These are phyloP conservation scores for Cnemophilus loriae DNA, from an alignment of 2,113 vertebrate genomes.

Conservation along the genomic window DNA sequence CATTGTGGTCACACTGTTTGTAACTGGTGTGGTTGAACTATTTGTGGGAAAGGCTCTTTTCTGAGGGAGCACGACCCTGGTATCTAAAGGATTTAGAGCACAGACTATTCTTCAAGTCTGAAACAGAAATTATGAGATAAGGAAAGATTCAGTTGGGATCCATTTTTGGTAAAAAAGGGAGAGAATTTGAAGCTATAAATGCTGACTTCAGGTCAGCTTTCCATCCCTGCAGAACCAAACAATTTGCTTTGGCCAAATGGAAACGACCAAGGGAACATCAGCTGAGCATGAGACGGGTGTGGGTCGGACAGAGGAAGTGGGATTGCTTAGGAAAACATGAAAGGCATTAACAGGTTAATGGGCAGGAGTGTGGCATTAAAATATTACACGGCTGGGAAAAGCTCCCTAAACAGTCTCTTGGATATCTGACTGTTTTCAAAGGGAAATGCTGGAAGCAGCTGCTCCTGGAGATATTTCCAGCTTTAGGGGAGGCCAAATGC, in stretches of 20 bases:
- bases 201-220: background rate
- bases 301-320: background rate
- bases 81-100: background rate
- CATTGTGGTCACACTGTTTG: background rate
- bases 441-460: constrained; percentile 53
- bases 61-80: background rate
- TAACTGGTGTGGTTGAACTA: background rate
- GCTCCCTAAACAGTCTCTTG: background rate
- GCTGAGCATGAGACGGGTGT: background rate
- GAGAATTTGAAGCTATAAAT: background rate
- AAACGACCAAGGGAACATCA: background rate
- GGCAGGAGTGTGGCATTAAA: background rate
- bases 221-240: background rate
- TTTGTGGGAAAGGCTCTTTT: background rate
- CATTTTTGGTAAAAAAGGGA: background rate
- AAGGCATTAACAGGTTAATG: background rate
- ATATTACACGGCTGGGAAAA: background rate
- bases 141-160: background rate
- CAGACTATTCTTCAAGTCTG: background rate
- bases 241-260: background rate
- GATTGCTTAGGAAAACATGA: background rate
- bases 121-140: background rate
- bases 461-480: constrained; percentile 16
- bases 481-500: fast-evolving
- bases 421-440: constrained; percentile 25